A percentile compares a stretch with the other conserved stretches of the same genome.
Evolutionary conservation across 2,888 invertebrate genomes (phyloP).

Genomic region (Resseliella maxima): DNA sequence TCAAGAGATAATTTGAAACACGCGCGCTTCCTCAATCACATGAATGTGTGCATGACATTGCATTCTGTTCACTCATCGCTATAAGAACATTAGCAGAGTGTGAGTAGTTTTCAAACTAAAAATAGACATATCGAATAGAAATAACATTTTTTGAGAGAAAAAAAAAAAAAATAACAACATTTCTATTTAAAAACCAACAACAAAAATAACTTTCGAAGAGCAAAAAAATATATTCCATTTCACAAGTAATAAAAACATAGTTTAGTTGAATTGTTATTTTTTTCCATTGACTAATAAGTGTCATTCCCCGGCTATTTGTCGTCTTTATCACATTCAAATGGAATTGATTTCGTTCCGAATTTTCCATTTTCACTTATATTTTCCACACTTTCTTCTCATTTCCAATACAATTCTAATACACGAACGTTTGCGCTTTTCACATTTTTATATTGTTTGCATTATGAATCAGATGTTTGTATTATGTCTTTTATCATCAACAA

Average conservation of each 20-base stretch:
- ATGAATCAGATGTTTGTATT: neutral
- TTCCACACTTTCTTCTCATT: neutral
- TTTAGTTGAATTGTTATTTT: neutral
- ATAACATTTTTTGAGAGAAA: neutral
- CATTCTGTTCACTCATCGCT: neutral
- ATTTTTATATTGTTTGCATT: conserved; percentile 10
- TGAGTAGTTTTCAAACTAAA: neutral
- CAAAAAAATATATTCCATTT: neutral
- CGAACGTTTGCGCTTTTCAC: neutral
- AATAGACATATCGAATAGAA: conserved; percentile 7
- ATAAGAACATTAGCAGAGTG: neutral
- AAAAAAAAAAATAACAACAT: neutral
- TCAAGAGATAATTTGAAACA: conserved; percentile 35
- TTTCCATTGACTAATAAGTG: neutral
- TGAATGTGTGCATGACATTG: conserved; percentile 24
- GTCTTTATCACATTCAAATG: neutral
- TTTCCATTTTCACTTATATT: neutral
- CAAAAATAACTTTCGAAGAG: conserved; percentile 6
- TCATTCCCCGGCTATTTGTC: neutral
- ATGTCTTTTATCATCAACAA: neutral
- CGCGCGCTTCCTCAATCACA: conserved; percentile 26
- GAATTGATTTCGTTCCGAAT: neutral
- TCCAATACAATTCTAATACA: neutral
- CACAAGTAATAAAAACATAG: conserved; percentile 7
- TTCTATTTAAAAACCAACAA: conserved; percentile 21